phyloP scores from a whole-genome alignment of 2,113 vertebrate genomes.

The Saguinus imperator region DNA sequence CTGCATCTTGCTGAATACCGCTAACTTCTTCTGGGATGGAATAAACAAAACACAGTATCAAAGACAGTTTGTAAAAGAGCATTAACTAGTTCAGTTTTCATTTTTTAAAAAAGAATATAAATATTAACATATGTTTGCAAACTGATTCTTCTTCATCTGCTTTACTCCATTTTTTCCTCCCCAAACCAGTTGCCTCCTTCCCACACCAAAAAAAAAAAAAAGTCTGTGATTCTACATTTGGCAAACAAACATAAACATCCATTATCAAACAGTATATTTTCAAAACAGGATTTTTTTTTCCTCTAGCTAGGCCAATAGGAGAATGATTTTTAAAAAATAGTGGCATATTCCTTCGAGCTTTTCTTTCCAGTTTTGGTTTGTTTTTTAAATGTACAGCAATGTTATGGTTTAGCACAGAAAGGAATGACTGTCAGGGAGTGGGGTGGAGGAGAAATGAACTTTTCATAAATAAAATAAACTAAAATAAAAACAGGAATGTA shows the following conservation, averaged over 20 bases:
- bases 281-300: neutral
- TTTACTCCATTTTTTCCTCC: conserved; percentile 25
- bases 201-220: neutral
- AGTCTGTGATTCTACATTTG: conserved; percentile 23
- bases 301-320: neutral
- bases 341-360: neutral
- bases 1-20: conserved; percentile 95
- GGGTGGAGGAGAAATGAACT: conserved; percentile 23
- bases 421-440: neutral
- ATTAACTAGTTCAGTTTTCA: conserved; percentile 74
- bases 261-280: conserved; percentile 25
- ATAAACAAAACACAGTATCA: conserved; percentile 82
- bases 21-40: conserved; percentile 89
- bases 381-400: neutral
- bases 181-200: conserved; percentile 32
- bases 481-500: conserved; percentile 65
- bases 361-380: neutral
- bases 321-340: neutral
- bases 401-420: neutral
- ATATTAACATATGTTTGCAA: conserved; percentile 72
- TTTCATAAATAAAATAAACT: conserved; percentile 75
- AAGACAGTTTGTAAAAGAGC: conserved; percentile 63
- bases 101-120: conserved; percentile 33
- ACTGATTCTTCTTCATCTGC: conserved; percentile 53
- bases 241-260: neutral